Evolutionary conservation across 2,888 invertebrate species (phyloP).

Genomic region (Linyphia triangularis): DNA sequence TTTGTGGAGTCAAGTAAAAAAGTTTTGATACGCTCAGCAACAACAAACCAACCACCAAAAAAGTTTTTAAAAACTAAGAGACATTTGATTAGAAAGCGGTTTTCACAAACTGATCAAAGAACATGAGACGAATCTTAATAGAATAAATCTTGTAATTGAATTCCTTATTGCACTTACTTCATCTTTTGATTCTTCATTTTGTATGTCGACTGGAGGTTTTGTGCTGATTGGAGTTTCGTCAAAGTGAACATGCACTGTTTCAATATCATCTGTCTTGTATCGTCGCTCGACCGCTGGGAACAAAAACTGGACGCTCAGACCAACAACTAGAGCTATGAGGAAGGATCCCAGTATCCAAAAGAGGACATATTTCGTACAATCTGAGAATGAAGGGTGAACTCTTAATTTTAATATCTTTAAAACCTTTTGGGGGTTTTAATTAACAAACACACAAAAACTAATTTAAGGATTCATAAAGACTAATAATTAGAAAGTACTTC

Average conservation of each 20-base stretch:
- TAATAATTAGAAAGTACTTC: no score
- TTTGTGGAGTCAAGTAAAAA: no score
- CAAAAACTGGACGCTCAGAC: slow-evolving; percentile 35
- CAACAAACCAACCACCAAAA: no score
- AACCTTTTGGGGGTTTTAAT: background rate
- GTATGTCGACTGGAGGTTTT: background rate
- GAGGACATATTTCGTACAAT: slow-evolving; percentile 19
- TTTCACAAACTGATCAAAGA: no score
- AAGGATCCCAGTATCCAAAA: slow-evolving; percentile 31
- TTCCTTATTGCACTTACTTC: background rate
- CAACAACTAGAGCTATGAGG: slow-evolving; percentile 13
- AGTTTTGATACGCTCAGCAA: no score
- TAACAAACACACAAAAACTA: background rate
- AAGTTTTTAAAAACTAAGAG: no score
- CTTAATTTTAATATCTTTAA: background rate
- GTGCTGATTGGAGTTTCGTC: background rate
- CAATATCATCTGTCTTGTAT: background rate
- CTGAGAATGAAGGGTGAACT: background rate
- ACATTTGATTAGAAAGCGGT: no score
- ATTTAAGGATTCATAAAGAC: background rate
- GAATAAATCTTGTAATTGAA: no score
- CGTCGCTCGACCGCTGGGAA: slow-evolving; percentile 16
- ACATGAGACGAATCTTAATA: no score
- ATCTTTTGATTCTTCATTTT: background rate
- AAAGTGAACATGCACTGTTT: background rate